Evolutionary conservation across 2,888 invertebrate species (phyloP).

Genomic region (Lithophane leautieri): DNA sequence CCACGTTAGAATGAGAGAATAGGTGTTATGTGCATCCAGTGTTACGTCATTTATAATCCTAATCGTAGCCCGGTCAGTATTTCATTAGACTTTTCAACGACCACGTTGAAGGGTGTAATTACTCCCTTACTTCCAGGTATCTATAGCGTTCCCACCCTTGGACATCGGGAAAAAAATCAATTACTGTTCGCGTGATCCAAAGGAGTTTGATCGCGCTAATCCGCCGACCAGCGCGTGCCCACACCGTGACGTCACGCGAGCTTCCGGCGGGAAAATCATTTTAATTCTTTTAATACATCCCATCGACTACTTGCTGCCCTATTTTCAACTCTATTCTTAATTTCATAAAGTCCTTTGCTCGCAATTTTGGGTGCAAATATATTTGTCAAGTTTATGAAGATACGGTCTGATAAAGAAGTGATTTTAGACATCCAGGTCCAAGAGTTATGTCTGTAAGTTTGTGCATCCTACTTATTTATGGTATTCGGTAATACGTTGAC

Average conservation of each 20-base stretch:
- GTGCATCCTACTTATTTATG: conserved; percentile 67
- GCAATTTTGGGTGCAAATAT: conserved; percentile 42
- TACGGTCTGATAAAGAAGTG: conserved; percentile 77
- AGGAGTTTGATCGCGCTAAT: conserved; percentile 78
- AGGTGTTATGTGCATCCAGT: conserved; percentile 52
- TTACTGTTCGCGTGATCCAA: conserved; percentile 75
- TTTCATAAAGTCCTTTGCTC: conserved; percentile 39
- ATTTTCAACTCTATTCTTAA: conserved; percentile 60
- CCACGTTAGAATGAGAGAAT: conserved; percentile 29
- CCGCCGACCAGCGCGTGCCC: conserved; percentile 74
- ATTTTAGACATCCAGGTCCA: conserved; percentile 74
- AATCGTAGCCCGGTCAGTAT: conserved; percentile 36
- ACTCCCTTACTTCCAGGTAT: conserved; percentile 58
- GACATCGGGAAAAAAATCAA: conserved; percentile 73
- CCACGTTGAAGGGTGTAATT: conserved; percentile 56
- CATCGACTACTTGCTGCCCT: conserved; percentile 45
- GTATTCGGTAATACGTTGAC: conserved; percentile 66
- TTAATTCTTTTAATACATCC: conserved; percentile 68
- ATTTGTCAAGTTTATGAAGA: conserved; percentile 74
- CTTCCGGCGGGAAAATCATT: conserved; percentile 78
- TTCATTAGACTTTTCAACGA: conserved; percentile 56
- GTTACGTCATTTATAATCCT: conserved; percentile 56
- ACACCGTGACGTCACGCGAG: conserved; percentile 79
- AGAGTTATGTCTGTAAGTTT: conserved; percentile 68
- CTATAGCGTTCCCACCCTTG: conserved; percentile 67